Evolutionary conservation across 2,888 invertebrate species (phyloP), one percentile per base, ranked within the genome.

Genomic region (Caenorhabditis becei): DNA sequence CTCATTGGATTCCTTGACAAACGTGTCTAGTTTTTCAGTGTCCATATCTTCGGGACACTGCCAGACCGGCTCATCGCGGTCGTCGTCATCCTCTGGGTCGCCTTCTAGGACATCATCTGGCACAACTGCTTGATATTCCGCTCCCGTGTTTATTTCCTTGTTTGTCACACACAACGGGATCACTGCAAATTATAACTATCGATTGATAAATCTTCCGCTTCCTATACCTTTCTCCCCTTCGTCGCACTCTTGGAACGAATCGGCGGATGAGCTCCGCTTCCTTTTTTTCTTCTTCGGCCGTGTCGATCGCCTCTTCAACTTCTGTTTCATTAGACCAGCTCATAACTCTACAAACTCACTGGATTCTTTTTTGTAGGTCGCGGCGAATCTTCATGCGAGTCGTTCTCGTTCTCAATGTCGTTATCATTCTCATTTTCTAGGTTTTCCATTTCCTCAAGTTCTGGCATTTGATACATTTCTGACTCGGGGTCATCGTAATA

Each of bases 181-280:
- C 14, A 49, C 72, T 72, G 71, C 32, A 59, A 41, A 41, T 32
- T 24, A 16, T 11, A n/a, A 0, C 4, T 2, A 26, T 24, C 16
- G 28, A 62, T 26, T 10, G 18, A 14, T 28, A 14, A 20, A 7
- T 28, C 16, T 10, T 26, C 7, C 28, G 20, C 16, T 18, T 35
- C 20, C 16, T 49, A 61, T 49, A 35, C 26, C 37, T 49, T 1
- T n/a, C 35, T n/a, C 24, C 58, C n/a, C 54, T 20, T 70, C 59
- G 1, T 56, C 41, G n/a, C 0, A 20, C 0, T 23, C 37, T 14
- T 74, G 44, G 4, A 28, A 18, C 26, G 59, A 41, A n/a, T 66
- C 75, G 1, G 28, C 59, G 2, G 75, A 75, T 3, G 75, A 75
- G 11, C 61, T 66, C 23, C 75, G 41, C 53, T 74, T 74, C 18